Conservation (phyloP, 2,113 vertebrate genomes). For the Typhlomys cinereus region DNA sequence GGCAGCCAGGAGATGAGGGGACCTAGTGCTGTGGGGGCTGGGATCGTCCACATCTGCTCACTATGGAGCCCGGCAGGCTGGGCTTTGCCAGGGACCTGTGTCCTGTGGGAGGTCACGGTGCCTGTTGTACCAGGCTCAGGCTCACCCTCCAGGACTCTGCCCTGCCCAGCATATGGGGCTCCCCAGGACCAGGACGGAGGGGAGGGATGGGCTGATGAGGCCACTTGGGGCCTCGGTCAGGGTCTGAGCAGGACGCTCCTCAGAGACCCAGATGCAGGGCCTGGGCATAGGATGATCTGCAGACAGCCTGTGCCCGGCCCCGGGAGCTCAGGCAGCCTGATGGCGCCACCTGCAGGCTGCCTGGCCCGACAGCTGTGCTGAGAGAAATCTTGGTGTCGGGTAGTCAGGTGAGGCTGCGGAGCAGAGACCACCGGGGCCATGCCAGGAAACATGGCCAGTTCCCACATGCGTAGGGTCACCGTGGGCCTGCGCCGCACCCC, state of each 20-base stretch:
- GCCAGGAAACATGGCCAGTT: not conserved
- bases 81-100: too few species aligned
- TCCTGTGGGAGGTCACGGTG: not conserved
- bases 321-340: not conserved
- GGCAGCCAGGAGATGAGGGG: not conserved
- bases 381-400: not conserved
- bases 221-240: too few species aligned
- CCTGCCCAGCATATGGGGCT: not conserved
- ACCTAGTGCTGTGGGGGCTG: not conserved
- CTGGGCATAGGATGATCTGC: not conserved
- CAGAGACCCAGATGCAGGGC: not conserved
- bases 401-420: not conserved
- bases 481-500: not conserved
- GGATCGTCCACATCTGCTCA: too few species aligned
- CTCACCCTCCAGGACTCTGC: not conserved
- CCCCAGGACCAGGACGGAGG: too few species aligned
- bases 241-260: not conserved
- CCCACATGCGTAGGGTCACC: not conserved
- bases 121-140: not conserved
- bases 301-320: fast-evolving
- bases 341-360: constrained; percentile 27
- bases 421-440: fast-evolving
- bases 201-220: not conserved
- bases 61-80: fast-evolving
- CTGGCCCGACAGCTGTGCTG: fast-evolving